Evolutionary conservation across 1,140 invertebrate species (phyloP), one percentile per base, ranked within the genome.

Genomic region (Dendroctonus ponderosae): DNA sequence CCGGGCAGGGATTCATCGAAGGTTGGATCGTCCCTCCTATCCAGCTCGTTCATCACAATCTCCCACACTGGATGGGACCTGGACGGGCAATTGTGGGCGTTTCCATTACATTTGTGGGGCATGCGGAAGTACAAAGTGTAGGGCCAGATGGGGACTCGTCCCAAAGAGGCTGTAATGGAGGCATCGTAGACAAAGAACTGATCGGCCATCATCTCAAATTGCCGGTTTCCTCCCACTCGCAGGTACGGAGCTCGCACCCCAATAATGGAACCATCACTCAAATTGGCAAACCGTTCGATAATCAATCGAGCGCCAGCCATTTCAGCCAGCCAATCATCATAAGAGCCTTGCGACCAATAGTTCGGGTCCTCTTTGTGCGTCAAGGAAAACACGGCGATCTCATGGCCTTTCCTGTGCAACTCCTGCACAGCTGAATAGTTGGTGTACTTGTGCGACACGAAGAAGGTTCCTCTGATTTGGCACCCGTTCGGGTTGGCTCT

Each of bases 141-240:
- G 0, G 94, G 94, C 94, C 94, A 97, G 75, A 97, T 91, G 40
- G 93, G 94, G 6, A 93, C 91, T 42, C 92, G 88, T 11, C 90
- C 87, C 59, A 94, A 82, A 5, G 93, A 90, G 26, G 93, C 93
- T 0, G 94, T 96, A 74, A 97, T 96, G 3, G 93, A 95, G 5
- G 94, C 91, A 78, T 97, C 94, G 78, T 96, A 97, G 7, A 95
- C 89, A 78, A 96, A 96, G 80, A 92, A 94, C 76, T 96, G 92
- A 77, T 96, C 93, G 61, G 91, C 89, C 92, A 96, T 95, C 92
- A 96, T 96, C 79, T 93, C 90, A 79, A 96, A 96, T 83, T 97
- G 93, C 70, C 92, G 94, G 81, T 96, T 95, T 71, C 95, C 94
- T 66, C 95, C 94, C 0, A 96, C 91, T 15, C 92, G 83, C 6